Conservation (phyloP, 2,888 invertebrate species). For the Andricus quercusramuli region DNA sequence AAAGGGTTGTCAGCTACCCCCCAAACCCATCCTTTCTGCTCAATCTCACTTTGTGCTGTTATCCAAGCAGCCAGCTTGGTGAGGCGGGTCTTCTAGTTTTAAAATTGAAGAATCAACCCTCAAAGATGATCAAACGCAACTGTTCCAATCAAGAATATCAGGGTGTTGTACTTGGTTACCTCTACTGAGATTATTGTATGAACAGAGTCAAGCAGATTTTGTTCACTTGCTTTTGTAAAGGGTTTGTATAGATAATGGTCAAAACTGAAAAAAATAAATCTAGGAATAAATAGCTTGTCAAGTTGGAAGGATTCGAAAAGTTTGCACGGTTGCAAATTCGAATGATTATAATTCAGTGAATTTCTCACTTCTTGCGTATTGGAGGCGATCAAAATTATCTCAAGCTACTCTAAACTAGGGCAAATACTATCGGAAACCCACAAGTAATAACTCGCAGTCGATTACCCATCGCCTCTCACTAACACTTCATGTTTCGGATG, state of each 20-base stretch:
- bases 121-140: conserved; percentile 35
- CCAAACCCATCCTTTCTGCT: conserved; percentile 49
- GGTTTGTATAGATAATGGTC: neutral
- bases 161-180: neutral
- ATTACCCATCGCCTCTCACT: conserved; percentile 16
- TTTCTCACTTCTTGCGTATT: neutral
- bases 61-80: conserved; percentile 35
- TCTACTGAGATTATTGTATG: neutral
- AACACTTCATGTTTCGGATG: conserved; percentile 18
- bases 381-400: neutral
- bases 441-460: conserved; percentile 33
- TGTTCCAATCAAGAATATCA: conserved; percentile 7
- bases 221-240: neutral
- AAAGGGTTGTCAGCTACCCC: conserved; percentile 70
- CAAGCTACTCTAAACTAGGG: conserved; percentile 2
- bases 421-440: conserved; percentile 22
- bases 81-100: conserved; percentile 7
- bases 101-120: conserved; percentile 36
- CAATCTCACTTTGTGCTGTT: conserved; percentile 42
- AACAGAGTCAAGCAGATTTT: neutral
- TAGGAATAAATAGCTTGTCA: neutral
- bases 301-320: neutral
- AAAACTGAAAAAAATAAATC: neutral
- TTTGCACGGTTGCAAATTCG: neutral
- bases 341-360: neutral